Evolutionary conservation across 2,888 invertebrate species (phyloP).

Genomic region (Hydroisotoma schaefferi): DNA sequence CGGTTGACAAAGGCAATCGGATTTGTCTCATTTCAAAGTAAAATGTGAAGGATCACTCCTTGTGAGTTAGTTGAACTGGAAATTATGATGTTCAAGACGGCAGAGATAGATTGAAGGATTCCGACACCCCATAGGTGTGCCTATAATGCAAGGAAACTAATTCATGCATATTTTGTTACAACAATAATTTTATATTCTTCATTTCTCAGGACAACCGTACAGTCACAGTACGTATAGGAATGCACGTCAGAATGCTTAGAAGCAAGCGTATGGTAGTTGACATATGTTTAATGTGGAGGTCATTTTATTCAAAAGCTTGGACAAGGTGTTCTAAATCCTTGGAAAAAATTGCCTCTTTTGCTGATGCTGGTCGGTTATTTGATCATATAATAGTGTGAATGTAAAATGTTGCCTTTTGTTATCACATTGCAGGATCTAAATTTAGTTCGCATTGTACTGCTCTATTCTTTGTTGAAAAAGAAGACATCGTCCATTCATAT

Average conservation of each 20-base stretch:
- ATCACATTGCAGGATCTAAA: constrained; percentile 2
- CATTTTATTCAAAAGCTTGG: not conserved
- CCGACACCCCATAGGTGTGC: not conserved
- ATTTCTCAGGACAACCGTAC: too few species aligned
- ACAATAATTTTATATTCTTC: too few species aligned
- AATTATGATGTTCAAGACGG: constrained; percentile 2
- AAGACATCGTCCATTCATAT: constrained; percentile 2
- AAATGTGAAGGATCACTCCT: not conserved
- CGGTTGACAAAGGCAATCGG: too few species aligned
- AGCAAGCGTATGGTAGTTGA: not conserved
- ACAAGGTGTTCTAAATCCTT: constrained; percentile 4
- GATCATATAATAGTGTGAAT: not conserved
- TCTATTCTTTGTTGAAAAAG: too few species aligned
- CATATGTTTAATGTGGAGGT: constrained; percentile 2
- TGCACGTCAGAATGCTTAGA: too few species aligned
- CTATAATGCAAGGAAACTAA: not conserved
- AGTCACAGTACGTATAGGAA: not conserved
- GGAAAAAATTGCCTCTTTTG: constrained; percentile 4
- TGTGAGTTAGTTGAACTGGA: constrained; percentile 4
- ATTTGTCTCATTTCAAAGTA: constrained; percentile 6
- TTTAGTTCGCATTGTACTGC: not conserved
- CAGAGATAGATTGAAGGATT: constrained; percentile 1
- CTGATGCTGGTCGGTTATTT: too few species aligned
- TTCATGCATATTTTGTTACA: not conserved
- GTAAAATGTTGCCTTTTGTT: constrained; percentile 7